phyloP scores from a whole-genome alignment of 2,113 vertebrate genomes.

The Osmerus eperlanus region DNA sequence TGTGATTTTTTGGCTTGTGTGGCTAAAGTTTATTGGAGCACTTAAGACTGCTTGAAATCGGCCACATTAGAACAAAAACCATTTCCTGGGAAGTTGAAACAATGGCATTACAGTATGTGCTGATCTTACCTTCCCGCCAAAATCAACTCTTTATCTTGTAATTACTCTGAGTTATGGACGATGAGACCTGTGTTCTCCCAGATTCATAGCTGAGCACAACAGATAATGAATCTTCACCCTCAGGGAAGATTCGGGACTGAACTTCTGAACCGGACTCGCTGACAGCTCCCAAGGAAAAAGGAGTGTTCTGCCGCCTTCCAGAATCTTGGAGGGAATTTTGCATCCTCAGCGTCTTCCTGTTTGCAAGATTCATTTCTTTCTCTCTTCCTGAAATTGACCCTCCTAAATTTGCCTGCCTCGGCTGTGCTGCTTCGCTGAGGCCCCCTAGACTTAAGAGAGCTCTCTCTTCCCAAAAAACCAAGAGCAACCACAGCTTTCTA shows the following conservation, averaged over 20 bases:
- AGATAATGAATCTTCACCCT: conserved; percentile 32
- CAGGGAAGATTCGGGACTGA: conserved; percentile 50
- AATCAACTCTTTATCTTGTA: conserved; percentile 46
- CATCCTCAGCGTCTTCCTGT: conserved; percentile 61
- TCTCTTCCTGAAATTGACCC: conserved; percentile 52
- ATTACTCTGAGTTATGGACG: conserved; percentile 22
- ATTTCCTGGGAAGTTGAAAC: conserved; percentile 19
- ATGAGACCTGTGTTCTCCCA: conserved; percentile 38
- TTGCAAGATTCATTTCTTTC: conserved; percentile 59
- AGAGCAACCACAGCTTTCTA: conserved; percentile 64
- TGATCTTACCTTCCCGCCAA: conserved; percentile 16
- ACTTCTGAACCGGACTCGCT: conserved; percentile 54
- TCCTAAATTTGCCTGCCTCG: conserved; percentile 37
- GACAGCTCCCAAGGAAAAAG: conserved; percentile 39
- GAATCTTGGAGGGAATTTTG: conserved; percentile 36
- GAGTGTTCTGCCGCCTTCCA: conserved; percentile 21
- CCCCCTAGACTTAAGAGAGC: conserved; percentile 18
- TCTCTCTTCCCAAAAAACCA: conserved; percentile 30
- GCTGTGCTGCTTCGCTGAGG: conserved; percentile 24
- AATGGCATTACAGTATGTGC: conserved; percentile 22
- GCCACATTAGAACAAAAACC: conserved; percentile 18
- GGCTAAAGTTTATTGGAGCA: conserved; percentile 14
- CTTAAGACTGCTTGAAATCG: conserved; percentile 34
- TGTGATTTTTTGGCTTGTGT: conserved; percentile 23
- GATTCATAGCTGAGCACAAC: conserved; percentile 9